Base-by-base conservation (phyloP, 2,113 vertebrate genomes). In the Furnarius figulus region DNA sequence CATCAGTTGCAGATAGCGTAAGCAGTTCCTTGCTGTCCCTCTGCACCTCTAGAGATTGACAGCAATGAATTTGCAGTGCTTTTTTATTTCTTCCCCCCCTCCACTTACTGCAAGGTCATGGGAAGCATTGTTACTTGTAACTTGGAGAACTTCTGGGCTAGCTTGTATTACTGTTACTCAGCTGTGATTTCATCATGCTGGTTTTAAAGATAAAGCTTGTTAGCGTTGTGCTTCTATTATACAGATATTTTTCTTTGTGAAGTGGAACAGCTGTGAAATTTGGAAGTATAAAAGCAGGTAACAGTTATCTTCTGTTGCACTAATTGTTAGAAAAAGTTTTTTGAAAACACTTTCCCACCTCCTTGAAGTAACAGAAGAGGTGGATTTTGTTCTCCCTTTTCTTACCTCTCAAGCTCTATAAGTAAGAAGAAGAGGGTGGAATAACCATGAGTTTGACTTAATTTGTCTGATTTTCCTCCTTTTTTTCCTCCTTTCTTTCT, bases 61-160 rank as follows among this genome's bases (percentile, higher is more conserved):
- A 15, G n/a, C 44, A 35, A 8, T 24, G 44, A 81, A 65, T 61
- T 47, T 47, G 22, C 19, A 42, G 6, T 5, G 16, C 3, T 8
- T 39, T 71, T 10, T 39, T n/a, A 42, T 25, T 50, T 4, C 1
- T 4, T 4, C 4, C 1, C 6, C 4, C 21, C 4, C 2, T 0
- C 7, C 6, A 6, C 19, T 30, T 40, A 37, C 25, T 47, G 7
- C 35, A 70, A 17, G 33, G 16, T 65, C 18, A 1, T 30, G 62
- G 33, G 21, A 85, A 65, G 33, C 0, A 0, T 23, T 73, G 19
- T 25, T 58, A 7, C 7, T n/a, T 71, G 47, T 10, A 33, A 4
- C 9, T 71, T 70, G 23, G 14, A 46, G 50, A 18, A 75, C 6
- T 46, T 82, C 44, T 68, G 47, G 42, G 46, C 35, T 53, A 30